Conservation (phyloP, 2,888 invertebrate genomes). For the Cheilosia urbana region DNA sequence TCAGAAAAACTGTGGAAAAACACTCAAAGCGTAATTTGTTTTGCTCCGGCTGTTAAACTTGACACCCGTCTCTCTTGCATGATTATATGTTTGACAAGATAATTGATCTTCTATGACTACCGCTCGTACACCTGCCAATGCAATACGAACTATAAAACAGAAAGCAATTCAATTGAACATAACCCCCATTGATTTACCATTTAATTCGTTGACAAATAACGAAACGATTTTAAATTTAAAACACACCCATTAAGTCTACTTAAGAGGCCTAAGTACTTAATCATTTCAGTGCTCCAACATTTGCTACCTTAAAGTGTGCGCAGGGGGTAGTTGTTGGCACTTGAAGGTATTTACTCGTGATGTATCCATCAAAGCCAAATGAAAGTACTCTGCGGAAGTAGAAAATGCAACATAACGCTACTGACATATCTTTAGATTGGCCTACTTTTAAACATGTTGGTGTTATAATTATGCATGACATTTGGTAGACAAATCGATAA, state of each 20-base stretch:
- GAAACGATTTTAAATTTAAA: slow-evolving; percentile 52
- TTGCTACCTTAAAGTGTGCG: slow-evolving; percentile 61
- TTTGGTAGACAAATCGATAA: slow-evolving; percentile 39
- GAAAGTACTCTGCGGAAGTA: slow-evolving; percentile 17
- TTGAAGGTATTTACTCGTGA: slow-evolving; percentile 68
- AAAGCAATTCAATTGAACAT: neutral
- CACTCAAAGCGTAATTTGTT: too few relatives aligned
- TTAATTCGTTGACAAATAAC: slow-evolving; percentile 35
- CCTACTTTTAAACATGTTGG: slow-evolving; percentile 20
- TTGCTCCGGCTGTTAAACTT: too few relatives aligned
- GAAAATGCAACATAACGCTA: slow-evolving; percentile 19
- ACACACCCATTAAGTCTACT: slow-evolving; percentile 61
- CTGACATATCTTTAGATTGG: slow-evolving; percentile 18
- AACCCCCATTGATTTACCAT: neutral
- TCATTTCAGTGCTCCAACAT: slow-evolving; percentile 57
- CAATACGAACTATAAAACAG: neutral
- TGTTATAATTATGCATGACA: slow-evolving; percentile 20
- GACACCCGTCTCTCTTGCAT: too few relatives aligned
- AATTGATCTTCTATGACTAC: too few relatives aligned
- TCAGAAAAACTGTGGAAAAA: too few relatives aligned
- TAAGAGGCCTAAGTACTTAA: slow-evolving; percentile 59
- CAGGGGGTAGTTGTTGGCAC: slow-evolving; percentile 64
- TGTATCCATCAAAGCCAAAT: slow-evolving; percentile 50
- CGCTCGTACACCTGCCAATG: too few relatives aligned
- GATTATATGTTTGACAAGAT: too few relatives aligned